Base-by-base conservation (phyloP, 1,140 invertebrate genomes). In the Ostrea denselamellosa region DNA sequence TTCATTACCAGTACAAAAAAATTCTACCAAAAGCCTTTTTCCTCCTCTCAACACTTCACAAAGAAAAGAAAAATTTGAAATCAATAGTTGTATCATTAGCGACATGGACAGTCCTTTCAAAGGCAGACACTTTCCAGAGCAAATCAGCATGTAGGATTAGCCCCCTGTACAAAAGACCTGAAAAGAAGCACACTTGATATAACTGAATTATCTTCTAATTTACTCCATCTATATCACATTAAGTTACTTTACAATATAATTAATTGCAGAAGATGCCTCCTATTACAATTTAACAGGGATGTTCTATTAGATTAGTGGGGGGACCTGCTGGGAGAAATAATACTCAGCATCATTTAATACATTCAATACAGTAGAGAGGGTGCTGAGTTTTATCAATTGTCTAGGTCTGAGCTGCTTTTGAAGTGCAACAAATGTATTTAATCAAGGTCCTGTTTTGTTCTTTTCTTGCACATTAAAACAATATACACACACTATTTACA, bases 171-270 rank as follows among this genome's bases (percentile, higher is more conserved):
- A 34, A 0, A 34, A 71, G 22, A 71, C 28, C 68, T 71, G 28
- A 28, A 12, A 25, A 28, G 25, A 8, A 22, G 22, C 8, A 8
- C 25, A 12, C 68, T 71, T 9, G 68, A 71, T 71, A 71, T 71
- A 71, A 71, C 22, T 12, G 22, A 71, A 71, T 71, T 71, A 71
- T 71, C 68, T 71, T 8, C 68, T 71, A 71, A 71, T 25, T 71
- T 58, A 28, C 68, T 34, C 68, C 68, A 25, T 71, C 68, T 71
- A 25, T 28, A 71, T 71, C 68, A 71, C 68, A 71, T 71, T 71
- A 71, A 71, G 68, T 71, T 71, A 71, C 68, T 71, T 71, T 71
- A 71, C 68, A 71, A 71, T 71, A 71, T 71, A 71, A 71, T 71
- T 71, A 71, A 71, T 71, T 71, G 22, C 68, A 71, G 68, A 71